Evolutionary conservation across 1,140 invertebrate genomes (phyloP).

Genomic region (Lasioglossum albipes): DNA sequence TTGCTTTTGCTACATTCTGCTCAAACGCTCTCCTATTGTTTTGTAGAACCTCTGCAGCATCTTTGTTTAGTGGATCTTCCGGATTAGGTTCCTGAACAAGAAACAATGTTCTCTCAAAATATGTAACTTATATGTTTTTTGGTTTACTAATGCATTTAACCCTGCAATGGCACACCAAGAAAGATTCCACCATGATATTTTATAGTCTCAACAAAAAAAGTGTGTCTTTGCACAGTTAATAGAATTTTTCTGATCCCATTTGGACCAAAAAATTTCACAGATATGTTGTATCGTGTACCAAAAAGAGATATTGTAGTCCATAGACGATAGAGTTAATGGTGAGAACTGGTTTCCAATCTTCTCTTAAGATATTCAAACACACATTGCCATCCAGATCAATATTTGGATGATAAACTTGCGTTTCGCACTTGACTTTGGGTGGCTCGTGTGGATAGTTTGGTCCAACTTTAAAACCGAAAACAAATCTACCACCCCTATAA

Average conservation of each 20-base stretch:
- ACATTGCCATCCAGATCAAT: slow-evolving; percentile 97
- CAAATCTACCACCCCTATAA: slow-evolving; percentile 95
- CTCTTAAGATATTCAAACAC: slow-evolving; percentile 95
- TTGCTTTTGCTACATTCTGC: slow-evolving; percentile 97
- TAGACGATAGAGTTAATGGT: slow-evolving; percentile 99
- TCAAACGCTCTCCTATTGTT: slow-evolving; percentile 96
- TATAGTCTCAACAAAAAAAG: no score
- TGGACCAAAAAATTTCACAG: background rate
- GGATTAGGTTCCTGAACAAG: slow-evolving; percentile 95
- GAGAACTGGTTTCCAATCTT: slow-evolving; percentile 99
- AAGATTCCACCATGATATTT: no score
- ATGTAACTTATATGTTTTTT: background rate
- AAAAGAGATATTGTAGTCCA: slow-evolving; percentile 97
- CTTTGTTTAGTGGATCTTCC: slow-evolving; percentile 99
- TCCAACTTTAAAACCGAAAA: slow-evolving; percentile 98
- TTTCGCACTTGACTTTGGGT: slow-evolving; percentile 97
- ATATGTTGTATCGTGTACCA: slow-evolving; percentile 84
- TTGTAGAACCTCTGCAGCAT: slow-evolving; percentile 98
- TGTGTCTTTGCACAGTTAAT: no score
- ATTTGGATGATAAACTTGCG: slow-evolving; percentile 96
- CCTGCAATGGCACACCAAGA: no score
- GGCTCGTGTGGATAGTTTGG: slow-evolving; percentile 98
- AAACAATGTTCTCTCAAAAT: background rate
- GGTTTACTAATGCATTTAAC: background rate
- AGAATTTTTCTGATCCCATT: background rate